These are phyloP conservation scores for Lycia hirtaria DNA, from an alignment of 2,888 invertebrate species.

Conservation along the genomic window DNA sequence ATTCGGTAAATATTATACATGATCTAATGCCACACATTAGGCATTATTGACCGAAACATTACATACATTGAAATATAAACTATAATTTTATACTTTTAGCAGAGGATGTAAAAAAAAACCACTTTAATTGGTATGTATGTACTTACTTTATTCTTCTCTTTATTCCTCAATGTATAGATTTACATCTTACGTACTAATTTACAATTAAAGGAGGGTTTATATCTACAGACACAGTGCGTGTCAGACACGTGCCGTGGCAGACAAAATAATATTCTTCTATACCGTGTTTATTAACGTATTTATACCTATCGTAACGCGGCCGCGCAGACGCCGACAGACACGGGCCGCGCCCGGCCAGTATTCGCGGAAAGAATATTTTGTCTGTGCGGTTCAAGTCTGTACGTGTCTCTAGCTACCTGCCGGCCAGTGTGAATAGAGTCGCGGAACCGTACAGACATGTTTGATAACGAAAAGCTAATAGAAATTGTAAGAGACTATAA, in stretches of 20 bases:
- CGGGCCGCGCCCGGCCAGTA: conserved; percentile 7
- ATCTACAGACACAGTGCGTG: conserved; percentile 24
- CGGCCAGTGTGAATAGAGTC: background rate
- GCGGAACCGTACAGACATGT: background rate
- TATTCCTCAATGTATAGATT: no score
- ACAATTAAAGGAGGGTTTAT: conserved; percentile 6
- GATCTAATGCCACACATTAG: no score
- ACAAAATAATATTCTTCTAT: background rate
- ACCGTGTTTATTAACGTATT: background rate
- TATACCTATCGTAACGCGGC: background rate
- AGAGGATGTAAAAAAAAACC: no score
- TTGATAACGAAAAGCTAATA: conserved; percentile 7
- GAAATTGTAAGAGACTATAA: conserved; percentile 2
- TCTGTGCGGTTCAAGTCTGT: conserved; percentile 11
- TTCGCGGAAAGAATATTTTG: conserved; percentile 17
- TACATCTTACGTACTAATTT: no score
- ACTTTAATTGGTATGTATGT: no score
- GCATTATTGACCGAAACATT: no score
- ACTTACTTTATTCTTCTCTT: no score
- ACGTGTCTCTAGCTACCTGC: background rate
- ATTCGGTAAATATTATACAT: no score
- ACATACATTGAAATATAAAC: no score
- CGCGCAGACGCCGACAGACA: background rate
- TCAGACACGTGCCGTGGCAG: conserved; percentile 21
- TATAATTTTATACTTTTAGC: no score